These are phyloP conservation scores for Lycodopsis pacificus DNA, from an alignment of 2,797 vertebrate species.

Conservation along the genomic window DNA sequence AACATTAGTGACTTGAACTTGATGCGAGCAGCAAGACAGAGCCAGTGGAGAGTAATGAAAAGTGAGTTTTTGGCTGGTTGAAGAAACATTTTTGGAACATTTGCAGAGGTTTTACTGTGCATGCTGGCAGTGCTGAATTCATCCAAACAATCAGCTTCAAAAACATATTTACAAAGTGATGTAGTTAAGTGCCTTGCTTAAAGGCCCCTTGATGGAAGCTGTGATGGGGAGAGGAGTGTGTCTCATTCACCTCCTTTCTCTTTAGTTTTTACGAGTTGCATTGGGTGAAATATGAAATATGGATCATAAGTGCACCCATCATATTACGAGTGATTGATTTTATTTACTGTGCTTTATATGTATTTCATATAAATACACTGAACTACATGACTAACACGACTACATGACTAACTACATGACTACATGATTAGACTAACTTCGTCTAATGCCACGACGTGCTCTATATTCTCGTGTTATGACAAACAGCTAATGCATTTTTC, in stretches of 20 bases:
- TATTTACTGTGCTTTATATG: not conserved
- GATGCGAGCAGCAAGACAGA: not conserved
- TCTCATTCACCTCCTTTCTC: not conserved
- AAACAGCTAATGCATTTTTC: slow-evolving; percentile 8
- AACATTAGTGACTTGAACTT: not conserved
- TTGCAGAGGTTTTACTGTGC: not conserved
- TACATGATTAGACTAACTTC: no score
- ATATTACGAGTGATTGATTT: not conserved
- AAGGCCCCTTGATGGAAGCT: not conserved
- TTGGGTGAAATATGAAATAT: not conserved
- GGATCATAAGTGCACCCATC: not conserved
- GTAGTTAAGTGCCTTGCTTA: not conserved
- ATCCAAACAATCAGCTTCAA: not conserved
- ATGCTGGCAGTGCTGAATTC: not conserved
- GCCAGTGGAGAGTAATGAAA: not conserved
- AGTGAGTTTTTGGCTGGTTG: not conserved
- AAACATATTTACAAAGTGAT: not conserved
- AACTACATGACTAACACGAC: not conserved
- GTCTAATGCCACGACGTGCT: not conserved
- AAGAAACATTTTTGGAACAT: not conserved
- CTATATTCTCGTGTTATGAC: slow-evolving; percentile 7
- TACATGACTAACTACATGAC: no score
- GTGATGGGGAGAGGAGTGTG: not conserved
- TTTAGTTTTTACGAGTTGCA: not conserved
- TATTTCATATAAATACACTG: not conserved